Evolutionary conservation across 1,140 invertebrate species (phyloP), one percentile per base, ranked within the genome.

Genomic region (Asbolus verrucosus): DNA sequence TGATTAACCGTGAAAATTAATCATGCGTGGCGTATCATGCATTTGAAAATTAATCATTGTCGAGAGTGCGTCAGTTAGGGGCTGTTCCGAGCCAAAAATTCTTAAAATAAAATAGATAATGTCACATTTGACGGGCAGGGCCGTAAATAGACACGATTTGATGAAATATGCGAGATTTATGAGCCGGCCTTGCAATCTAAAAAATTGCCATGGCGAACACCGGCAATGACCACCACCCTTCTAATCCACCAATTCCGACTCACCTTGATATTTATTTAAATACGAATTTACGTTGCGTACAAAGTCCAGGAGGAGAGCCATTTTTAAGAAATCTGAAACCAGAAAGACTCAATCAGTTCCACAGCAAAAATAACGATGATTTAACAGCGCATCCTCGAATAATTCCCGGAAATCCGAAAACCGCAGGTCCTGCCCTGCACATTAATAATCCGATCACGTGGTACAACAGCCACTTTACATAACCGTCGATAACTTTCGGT

Each of bases 211-310:
- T 9, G 41, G n/a, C 15, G 6, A 46, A 13, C 3, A 41, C 3
- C 38, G 15, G n/a, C 24, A 31, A 60, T 60, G 15, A 46, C 19
- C 41, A 46, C 13, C 24, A 62, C 5, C n/a, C n/a, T n/a, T n/a
- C n/a, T n/a, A n/a, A n/a, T n/a, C n/a, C n/a, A n/a, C n/a, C n/a
- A n/a, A n/a, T n/a, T n/a, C n/a, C 27, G 19, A 78, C 83, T 81
- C 65, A 85, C 84, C 84, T 82, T 83, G 83, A 81, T 84, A 81
- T 81, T 84, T 85, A 70, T 84, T 83, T 79, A 84, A 80, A 78
- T 81, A 83, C 71, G 78, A 71, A 73, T 84, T 80, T 72, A 84
- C 81, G 77, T 83, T 80, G 75, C 81, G 82, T 74, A 85, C 76
- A 76, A 82, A 83, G 72, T 83, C 79, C 72, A 84, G 77, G 76